These are phyloP conservation scores for Serranus cabrilla DNA, from an alignment of 2,797 vertebrate species.

Conservation along the genomic window DNA sequence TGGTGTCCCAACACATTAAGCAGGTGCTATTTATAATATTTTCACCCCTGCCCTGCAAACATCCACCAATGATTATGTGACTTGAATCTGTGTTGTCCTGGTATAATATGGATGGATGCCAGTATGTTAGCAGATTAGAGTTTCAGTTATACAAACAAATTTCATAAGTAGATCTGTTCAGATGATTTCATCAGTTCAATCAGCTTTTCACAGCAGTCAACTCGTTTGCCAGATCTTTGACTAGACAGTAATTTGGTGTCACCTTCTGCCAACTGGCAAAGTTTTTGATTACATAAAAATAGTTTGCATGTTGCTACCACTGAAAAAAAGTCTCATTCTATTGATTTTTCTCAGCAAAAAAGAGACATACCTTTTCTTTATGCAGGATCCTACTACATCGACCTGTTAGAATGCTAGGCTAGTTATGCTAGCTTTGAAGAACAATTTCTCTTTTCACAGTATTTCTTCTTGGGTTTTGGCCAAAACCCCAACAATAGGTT, in stretches of 20 bases:
- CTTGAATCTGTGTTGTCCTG: constrained; percentile 3
- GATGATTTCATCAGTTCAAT: constrained; percentile 12
- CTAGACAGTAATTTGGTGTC: not conserved
- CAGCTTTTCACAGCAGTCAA: constrained; percentile 9
- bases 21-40: no score
- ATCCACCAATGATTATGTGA: no score
- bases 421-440: not conserved
- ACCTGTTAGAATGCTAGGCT: not conserved
- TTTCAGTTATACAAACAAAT: constrained; percentile 15
- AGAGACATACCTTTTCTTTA: not conserved
- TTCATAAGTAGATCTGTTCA: constrained; percentile 16
- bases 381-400: not conserved
- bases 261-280: not conserved
- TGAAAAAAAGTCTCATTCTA: no score
- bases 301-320: not conserved
- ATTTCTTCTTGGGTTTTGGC: no score
- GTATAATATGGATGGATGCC: constrained; percentile 2
- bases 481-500: no score
- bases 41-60: no score
- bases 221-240: constrained; percentile 4
- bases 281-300: not conserved
- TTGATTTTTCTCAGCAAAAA: not conserved
- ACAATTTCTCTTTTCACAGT: no score
- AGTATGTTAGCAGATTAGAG: constrained; percentile 18
- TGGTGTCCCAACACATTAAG: no score